phyloP scores from a whole-genome alignment of 1,140 invertebrate genomes.

The Calliphora vicina region DNA sequence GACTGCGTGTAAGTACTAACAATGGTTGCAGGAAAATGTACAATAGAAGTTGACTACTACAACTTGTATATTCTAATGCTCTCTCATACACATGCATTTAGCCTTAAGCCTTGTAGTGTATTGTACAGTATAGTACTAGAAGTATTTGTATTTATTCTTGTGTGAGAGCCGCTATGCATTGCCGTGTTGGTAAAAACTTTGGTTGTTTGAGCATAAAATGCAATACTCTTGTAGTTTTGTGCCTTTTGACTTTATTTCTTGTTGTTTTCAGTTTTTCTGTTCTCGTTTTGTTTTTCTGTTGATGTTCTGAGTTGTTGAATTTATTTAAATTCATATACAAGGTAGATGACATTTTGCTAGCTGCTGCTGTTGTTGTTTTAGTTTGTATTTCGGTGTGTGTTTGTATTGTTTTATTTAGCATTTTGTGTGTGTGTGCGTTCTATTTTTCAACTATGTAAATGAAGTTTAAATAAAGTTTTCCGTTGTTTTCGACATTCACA shows the following conservation, averaged over 20 bases:
- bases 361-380: not conserved
- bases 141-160: not conserved
- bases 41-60: not conserved
- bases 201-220: not conserved
- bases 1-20: not conserved
- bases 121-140: not conserved
- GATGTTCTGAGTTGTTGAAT: not conserved
- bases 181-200: not conserved
- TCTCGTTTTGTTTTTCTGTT: not conserved
- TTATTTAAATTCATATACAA: constrained; percentile 6
- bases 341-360: not conserved
- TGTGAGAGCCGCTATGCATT: not conserved
- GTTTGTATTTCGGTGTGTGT: not conserved
- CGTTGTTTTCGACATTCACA: constrained; percentile 12
- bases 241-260: not conserved
- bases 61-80: not conserved
- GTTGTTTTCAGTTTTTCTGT: not conserved
- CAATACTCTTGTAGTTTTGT: not conserved
- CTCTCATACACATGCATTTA: not conserved
- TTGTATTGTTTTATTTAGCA: not conserved
- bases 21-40: not conserved
- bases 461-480: not conserved
- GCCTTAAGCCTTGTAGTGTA: not conserved
- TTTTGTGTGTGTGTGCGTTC: not conserved
- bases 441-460: not conserved